Conservation (phyloP, 2,888 invertebrate species). For the Synanthedon formicaeformis region DNA sequence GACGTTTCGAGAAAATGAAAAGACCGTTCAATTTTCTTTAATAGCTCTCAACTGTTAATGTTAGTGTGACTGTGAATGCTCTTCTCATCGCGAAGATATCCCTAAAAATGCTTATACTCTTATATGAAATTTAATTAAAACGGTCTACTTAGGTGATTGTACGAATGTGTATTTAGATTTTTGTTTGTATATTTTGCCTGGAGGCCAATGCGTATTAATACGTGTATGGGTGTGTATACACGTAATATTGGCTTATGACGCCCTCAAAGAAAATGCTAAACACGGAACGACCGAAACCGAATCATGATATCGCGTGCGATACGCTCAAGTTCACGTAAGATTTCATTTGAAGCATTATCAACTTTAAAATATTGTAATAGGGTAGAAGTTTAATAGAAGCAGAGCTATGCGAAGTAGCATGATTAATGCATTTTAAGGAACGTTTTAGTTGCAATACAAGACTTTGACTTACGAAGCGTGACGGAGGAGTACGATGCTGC, state of each 20-base stretch:
- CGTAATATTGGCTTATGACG: neutral
- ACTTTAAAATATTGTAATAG: constrained; percentile 32
- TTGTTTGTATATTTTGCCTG: no score
- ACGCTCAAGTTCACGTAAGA: constrained; percentile 32
- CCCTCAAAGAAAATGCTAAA: constrained; percentile 38
- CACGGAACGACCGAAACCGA: constrained; percentile 13
- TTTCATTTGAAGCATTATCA: constrained; percentile 22
- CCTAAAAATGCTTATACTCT: neutral
- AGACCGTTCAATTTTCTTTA: constrained; percentile 55
- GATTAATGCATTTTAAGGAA: constrained; percentile 56
- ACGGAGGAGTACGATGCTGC: constrained; percentile 30
- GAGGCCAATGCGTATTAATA: no score
- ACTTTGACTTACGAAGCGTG: constrained; percentile 47
- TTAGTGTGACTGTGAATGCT: constrained; percentile 54
- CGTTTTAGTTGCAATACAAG: constrained; percentile 48
- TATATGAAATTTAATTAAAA: neutral
- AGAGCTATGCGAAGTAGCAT: constrained; percentile 30
- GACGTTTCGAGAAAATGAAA: constrained; percentile 62
- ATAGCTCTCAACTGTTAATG: constrained; percentile 51
- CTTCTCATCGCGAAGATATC: constrained; percentile 13
- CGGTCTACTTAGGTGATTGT: neutral
- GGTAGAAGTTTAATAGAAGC: constrained; percentile 31
- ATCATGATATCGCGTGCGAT: constrained; percentile 24
- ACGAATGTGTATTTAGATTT: neutral
- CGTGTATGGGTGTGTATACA: neutral